Base-by-base conservation (phyloP, 2,888 invertebrate genomes). In the Alsophila aescularia region DNA sequence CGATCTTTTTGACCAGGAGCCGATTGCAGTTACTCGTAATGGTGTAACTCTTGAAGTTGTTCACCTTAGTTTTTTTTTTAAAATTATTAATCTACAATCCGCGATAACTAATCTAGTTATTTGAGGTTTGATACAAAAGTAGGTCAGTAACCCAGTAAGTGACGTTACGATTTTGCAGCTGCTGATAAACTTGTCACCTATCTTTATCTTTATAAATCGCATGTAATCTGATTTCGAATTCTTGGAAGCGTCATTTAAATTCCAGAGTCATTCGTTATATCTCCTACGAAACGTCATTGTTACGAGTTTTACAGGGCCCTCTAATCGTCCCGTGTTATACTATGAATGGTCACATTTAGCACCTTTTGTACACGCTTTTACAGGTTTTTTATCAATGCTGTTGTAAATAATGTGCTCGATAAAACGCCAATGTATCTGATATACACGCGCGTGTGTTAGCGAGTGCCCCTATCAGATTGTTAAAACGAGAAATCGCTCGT, bases 401-500 rank as follows among this genome's bases (percentile, higher is more conserved):
- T 76, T 71, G 85, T 81, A 84, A 85, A 86, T 83, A 85, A 64
- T 70, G 72, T 64, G 64, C 58, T 73, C 69, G 84, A 87, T 86
- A 86, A 66, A 85, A 76, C 72, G 65, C 69, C 69, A 70, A 69
- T 77, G 68, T 69, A 66, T 69, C 67, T 72, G 75, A 81, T 84
- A 78, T 61, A 64, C 52, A 69, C 68, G 52, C 68, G 52, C 16
- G 24, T 43, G 37, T 76, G 64, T 53, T 53, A 58, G 56, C 67
- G 69, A n/a, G n/a, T n/a, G n/a, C 73, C 70, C 72, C 60, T 81
- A 83, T 81, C 77, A 67, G 69, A 70, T 72, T 77, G 71, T 73
- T 50, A 50, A 48, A 43, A 44, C 69, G 66, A 66, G 73, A 72
- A 68, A 68, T 66, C 68, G 73, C 73, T 73, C 60, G 71, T 70